Percentiles rank a stretch among this genome's conserved stretches.
Conservation (phyloP, 2,888 invertebrate species). For the Venusia cambrica region DNA sequence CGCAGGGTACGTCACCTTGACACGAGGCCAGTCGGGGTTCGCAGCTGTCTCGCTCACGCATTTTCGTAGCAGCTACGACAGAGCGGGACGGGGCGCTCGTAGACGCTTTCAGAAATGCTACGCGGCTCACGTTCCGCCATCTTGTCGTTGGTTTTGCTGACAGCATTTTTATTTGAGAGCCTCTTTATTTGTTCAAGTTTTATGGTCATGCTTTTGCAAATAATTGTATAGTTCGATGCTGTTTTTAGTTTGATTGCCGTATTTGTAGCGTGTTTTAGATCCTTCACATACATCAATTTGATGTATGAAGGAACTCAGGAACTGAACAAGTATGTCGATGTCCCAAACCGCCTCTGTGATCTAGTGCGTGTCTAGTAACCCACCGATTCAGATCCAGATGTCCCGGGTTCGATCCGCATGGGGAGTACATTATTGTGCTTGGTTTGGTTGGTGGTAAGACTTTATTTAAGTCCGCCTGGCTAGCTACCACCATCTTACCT, state of each 20-base stretch:
- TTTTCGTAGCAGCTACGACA: constrained; percentile 46
- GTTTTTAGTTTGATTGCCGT: constrained; percentile 1
- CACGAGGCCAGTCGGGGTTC: constrained; percentile 70
- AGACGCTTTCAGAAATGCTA: constrained; percentile 79
- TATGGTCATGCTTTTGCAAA: constrained; percentile 18
- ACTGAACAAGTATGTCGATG: no score
- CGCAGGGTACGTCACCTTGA: constrained; percentile 73
- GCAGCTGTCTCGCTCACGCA: constrained; percentile 48
- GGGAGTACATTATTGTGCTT: no score
- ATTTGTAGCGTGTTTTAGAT: background rate
- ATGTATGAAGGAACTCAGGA: no score
- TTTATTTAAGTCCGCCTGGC: no score
- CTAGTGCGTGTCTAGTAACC: no score
- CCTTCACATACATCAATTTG: background rate
- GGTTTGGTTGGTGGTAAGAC: no score
- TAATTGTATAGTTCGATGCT: constrained; percentile 9
- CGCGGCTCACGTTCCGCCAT: constrained; percentile 66
- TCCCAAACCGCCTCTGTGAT: no score
- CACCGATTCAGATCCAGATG: no score
- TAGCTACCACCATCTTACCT: no score
- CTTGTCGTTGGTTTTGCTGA: constrained; percentile 66
- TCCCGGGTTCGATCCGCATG: no score
- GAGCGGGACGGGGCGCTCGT: constrained; percentile 59
- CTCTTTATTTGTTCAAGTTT: constrained; percentile 33
- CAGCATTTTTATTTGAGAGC: constrained; percentile 50